Conservation (phyloP, 1,140 invertebrate genomes). For the Drosophila aff. region DNA sequence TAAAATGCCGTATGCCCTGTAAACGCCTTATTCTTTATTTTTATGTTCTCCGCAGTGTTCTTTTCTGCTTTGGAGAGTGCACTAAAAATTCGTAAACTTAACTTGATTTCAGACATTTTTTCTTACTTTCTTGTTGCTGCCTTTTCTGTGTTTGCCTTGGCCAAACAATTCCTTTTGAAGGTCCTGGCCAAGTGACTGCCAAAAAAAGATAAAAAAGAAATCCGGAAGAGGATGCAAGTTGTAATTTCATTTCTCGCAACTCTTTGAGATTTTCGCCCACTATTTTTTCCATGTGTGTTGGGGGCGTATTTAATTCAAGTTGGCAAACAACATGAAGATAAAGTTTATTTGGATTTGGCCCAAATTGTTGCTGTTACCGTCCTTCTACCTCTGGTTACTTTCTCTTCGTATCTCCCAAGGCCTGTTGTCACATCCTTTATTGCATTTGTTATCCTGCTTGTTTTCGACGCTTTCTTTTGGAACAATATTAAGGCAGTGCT, state of each 20-base stretch:
- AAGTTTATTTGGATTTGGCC: slow-evolving; percentile 77
- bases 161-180: slow-evolving; percentile 68
- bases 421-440: slow-evolving; percentile 68
- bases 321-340: slow-evolving; percentile 78
- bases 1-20: slow-evolving; percentile 48
- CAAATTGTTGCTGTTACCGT: slow-evolving; percentile 51
- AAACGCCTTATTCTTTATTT: slow-evolving; percentile 61
- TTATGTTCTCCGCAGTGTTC: slow-evolving; percentile 10
- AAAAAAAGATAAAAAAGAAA: slow-evolving; percentile 1
- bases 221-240: slow-evolving; percentile 67
- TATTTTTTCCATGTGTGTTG: slow-evolving; percentile 43
- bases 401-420: slow-evolving; percentile 12
- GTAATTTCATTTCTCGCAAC: slow-evolving; percentile 76
- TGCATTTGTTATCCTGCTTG: slow-evolving; percentile 60
- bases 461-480: slow-evolving; percentile 15
- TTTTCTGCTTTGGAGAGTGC: slow-evolving; percentile 34
- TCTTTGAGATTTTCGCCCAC: slow-evolving; percentile 36
- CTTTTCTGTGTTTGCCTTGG: slow-evolving; percentile 67
- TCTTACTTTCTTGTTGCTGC: slow-evolving; percentile 17
- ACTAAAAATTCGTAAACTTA: slow-evolving; percentile 65
- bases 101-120: slow-evolving; percentile 47
- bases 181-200: slow-evolving; percentile 48
- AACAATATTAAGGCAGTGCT: not conserved
- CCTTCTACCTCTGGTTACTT: slow-evolving; percentile 20
- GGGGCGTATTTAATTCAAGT: slow-evolving; percentile 74